Base-by-base conservation (phyloP, 2,113 vertebrate genomes). In the Menidia beryllina region DNA sequence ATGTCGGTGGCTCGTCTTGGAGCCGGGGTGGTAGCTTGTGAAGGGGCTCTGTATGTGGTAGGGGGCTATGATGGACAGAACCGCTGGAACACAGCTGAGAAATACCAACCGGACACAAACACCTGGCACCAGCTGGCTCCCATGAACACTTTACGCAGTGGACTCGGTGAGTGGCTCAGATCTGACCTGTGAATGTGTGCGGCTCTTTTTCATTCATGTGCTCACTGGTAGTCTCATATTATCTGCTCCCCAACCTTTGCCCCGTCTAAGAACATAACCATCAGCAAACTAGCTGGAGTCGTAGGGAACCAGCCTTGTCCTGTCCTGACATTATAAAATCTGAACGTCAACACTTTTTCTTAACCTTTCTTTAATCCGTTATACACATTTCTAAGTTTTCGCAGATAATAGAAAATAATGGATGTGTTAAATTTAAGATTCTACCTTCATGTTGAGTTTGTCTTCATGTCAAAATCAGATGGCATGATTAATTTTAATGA, bases 1-100 rank as follows among this genome's bases (percentile, higher is more conserved):
- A 94, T 95, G 94, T 83, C 84, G 2, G 92, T 90, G 79, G 86
- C 92, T 10, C 93, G 94, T 3, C 90, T 95, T 47, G 94, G 94
- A 6, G 93, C 94, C 0, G 94, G 94, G 0, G 93, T 95, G 72
- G 83, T 82, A 0, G 69, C 88, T 0, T 93, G 92, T 5, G 88
- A 90, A n/a, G 94, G 92, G 3, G 75, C 75, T 34, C 88, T 95
- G 24, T 95, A 94, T 21, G 94, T 91, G 77, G 92, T 90, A 2
- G 94, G 94, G 4, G 94, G 94, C 0, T 94, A 92, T 21, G 93
- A 94, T 9, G 94, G 94, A 1, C 86, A 91, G 75, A 92, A 87
- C 79, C 92, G 94, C 56, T 93, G 92, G 90, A 91, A 87, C 79
- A 91, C 90, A 0, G 93, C 84, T 1, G 94, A 95, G 56, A 91